Percentiles rank a stretch among this genome's conserved stretches.
phyloP scores from a whole-genome alignment of 1,140 invertebrate genomes.

The Micrasema minimum region DNA sequence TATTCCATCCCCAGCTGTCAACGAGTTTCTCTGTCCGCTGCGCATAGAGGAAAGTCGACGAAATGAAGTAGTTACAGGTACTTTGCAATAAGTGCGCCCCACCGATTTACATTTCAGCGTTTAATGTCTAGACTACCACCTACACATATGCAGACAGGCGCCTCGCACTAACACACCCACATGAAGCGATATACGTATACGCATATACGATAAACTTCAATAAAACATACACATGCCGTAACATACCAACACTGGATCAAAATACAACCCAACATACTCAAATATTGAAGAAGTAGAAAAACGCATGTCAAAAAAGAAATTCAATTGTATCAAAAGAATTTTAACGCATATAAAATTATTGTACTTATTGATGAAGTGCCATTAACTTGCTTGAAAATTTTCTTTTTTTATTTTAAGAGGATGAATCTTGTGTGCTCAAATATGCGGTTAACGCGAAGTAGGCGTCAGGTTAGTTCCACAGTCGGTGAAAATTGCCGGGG shows the following conservation, averaged over 20 bases:
- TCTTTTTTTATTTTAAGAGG: conserved; percentile 10
- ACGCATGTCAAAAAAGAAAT: not conserved
- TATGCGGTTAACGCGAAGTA: conserved; percentile 27
- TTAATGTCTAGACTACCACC: conserved; percentile 22
- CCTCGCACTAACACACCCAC: conserved; percentile 19
- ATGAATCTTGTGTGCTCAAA: conserved; percentile 20
- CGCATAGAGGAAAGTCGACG: too few relatives aligned
- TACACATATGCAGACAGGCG: conserved; percentile 4
- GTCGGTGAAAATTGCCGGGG: not conserved
- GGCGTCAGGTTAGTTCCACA: conserved; percentile 21
- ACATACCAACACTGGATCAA: conserved; percentile 12
- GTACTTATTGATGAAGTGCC: conserved; percentile 5
- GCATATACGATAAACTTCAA: conserved; percentile 4
- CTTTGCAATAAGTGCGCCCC: not conserved
- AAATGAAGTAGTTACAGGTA: too few relatives aligned
- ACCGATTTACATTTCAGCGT: conserved; percentile 8
- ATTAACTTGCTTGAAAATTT: not conserved
- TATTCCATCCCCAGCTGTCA: too few relatives aligned
- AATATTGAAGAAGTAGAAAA: not conserved
- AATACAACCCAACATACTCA: conserved; percentile 9
- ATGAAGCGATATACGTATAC: not conserved
- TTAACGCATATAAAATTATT: not conserved
- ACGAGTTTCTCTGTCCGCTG: too few relatives aligned
- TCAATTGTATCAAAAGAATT: not conserved
- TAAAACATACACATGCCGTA: not conserved